A percentile compares a stretch with the other conserved stretches of the same genome.
Conservation (phyloP, 2,113 vertebrate genomes). For the Sylvia atricapilla region DNA sequence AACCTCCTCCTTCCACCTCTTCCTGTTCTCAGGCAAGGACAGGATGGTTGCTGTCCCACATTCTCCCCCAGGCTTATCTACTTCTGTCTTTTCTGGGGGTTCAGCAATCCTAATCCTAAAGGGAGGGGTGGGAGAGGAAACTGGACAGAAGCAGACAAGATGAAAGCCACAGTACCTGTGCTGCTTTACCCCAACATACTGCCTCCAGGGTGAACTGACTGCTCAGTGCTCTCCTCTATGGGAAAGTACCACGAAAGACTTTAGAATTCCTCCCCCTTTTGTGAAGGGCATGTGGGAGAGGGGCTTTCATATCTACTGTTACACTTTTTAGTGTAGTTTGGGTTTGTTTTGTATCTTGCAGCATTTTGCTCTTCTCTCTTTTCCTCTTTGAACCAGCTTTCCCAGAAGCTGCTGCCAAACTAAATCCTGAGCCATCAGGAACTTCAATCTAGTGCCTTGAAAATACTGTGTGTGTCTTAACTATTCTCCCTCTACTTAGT, state of each 20-base stretch:
- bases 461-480: background rate
- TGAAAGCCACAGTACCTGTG: fast-evolving
- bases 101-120: background rate
- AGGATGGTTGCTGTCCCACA: background rate
- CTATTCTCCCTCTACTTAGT: fast-evolving
- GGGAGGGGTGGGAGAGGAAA: fast-evolving
- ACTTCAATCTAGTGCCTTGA: background rate
- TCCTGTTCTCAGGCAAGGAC: background rate
- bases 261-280: fast-evolving
- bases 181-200: background rate
- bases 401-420: background rate
- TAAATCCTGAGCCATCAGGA: background rate
- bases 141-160: background rate
- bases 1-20: background rate
- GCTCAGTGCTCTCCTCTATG: too few species aligned
- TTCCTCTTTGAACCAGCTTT: background rate
- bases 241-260: background rate
- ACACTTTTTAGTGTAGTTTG: background rate
- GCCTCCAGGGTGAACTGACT: background rate
- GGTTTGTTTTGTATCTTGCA: background rate
- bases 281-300: fast-evolving
- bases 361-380: background rate
- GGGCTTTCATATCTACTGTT: background rate
- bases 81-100: background rate
- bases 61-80: background rate